Evolutionary conservation across 2,797 vertebrate genomes (phyloP).

Genomic region (Phyllotis vaccarum): DNA sequence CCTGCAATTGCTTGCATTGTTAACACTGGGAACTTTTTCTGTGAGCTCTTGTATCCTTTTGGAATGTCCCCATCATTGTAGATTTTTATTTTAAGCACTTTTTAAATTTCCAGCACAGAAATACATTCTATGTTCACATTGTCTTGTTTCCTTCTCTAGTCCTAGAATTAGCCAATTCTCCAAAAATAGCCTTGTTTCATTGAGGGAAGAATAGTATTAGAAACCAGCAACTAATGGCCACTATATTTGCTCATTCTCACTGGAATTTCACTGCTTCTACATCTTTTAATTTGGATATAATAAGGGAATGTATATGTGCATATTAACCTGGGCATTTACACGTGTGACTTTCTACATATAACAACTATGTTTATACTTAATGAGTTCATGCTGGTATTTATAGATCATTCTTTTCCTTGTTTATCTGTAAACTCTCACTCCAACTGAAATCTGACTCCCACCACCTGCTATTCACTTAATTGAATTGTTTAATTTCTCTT

Average conservation of each 20-base stretch:
- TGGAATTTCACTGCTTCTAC: not conserved
- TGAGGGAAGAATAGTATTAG: conserved; percentile 32
- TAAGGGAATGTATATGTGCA: not conserved
- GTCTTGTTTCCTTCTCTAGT: conserved; percentile 36
- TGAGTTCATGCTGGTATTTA: not conserved
- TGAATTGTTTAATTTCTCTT: conserved; percentile 24
- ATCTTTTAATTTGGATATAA: not conserved
- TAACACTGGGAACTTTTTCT: not conserved
- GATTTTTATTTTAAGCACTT: not conserved
- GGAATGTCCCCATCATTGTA: not conserved
- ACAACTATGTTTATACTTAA: conserved; percentile 38
- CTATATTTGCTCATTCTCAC: not conserved
- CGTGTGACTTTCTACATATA: conserved; percentile 14
- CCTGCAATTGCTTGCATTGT: not conserved
- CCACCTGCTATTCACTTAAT: conserved; percentile 5
- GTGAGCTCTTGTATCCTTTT: not conserved
- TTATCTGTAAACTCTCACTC: not conserved
- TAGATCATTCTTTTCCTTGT: conserved; percentile 5
- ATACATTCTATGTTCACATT: not conserved
- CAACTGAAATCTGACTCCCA: conserved; percentile 8
- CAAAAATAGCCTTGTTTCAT: not conserved
- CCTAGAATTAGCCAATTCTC: conserved; percentile 40
- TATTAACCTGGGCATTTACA: not conserved
- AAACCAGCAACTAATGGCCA: conserved; percentile 28
- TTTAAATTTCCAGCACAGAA: not conserved